Evolutionary conservation across 2,888 invertebrate genomes (phyloP).

Genomic region (Heteromyza rotundicornis): DNA sequence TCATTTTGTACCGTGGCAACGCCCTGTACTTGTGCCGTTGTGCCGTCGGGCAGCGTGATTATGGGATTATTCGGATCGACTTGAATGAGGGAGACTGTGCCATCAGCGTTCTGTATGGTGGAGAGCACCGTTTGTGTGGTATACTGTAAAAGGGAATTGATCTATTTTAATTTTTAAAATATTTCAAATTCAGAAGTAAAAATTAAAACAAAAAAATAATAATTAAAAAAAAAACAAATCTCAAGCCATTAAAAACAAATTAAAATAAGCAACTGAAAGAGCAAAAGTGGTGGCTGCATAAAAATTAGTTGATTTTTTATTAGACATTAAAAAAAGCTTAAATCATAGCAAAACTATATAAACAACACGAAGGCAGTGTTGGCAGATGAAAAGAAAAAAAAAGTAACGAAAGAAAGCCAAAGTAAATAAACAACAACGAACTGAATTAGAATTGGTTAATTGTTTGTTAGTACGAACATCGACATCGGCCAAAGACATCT

Average conservation of each 20-base stretch:
- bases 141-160: slow-evolving; percentile 66
- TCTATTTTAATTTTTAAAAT: too few species aligned
- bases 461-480: slow-evolving; percentile 69
- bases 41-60: slow-evolving; percentile 93
- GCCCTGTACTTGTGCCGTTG: slow-evolving; percentile 91
- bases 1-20: slow-evolving; percentile 55
- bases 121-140: slow-evolving; percentile 90
- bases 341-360: background rate
- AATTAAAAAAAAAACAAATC: slow-evolving; percentile 17
- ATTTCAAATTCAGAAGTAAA: too few species aligned
- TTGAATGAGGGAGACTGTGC: slow-evolving; percentile 94
- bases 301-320: background rate
- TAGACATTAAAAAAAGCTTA: background rate
- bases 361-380: slow-evolving; percentile 14
- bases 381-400: slow-evolving; percentile 19
- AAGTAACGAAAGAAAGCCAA: slow-evolving; percentile 29
- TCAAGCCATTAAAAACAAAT: slow-evolving; percentile 10
- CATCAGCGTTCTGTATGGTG: slow-evolving; percentile 96
- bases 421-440: slow-evolving; percentile 24
- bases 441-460: slow-evolving; percentile 23
- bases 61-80: slow-evolving; percentile 93
- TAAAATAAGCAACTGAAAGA: too few species aligned
- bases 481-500: slow-evolving; percentile 75
- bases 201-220: slow-evolving; percentile 9
- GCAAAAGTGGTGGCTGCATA: too few species aligned